These are phyloP conservation scores for Phyllotis vaccarum DNA, from an alignment of 2,797 vertebrate species.

Conservation along the genomic window DNA sequence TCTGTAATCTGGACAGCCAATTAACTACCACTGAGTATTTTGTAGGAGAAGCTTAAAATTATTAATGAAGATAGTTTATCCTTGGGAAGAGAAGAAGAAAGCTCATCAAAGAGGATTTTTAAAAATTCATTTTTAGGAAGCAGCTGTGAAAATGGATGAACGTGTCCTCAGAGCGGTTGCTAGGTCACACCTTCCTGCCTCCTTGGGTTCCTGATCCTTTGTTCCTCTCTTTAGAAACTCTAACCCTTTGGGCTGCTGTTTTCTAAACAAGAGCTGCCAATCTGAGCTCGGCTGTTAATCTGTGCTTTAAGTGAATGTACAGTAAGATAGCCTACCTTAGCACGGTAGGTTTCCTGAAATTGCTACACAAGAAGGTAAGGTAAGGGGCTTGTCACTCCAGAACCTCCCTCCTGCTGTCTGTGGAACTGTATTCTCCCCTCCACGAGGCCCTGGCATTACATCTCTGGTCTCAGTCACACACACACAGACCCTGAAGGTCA, in stretches of 20 bases:
- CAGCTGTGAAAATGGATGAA: neutral
- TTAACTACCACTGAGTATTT: neutral
- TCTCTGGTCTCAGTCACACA: neutral
- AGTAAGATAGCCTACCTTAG: conserved; percentile 6
- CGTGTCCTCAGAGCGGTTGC: neutral
- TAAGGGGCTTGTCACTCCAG: neutral
- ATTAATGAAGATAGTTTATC: neutral
- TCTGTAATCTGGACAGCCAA: neutral
- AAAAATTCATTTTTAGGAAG: neutral
- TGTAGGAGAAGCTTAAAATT: neutral
- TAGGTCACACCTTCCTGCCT: neutral
- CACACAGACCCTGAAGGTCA: neutral
- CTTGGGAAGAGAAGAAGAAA: neutral
- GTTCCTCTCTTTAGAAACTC: neutral
- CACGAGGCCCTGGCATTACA: neutral
- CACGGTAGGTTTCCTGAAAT: neutral
- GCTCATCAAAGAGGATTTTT: neutral
- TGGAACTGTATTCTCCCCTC: neutral
- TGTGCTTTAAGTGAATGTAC: neutral
- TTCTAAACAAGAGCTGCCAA: neutral
- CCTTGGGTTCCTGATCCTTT: neutral
- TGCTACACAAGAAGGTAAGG: neutral
- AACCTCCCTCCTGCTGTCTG: neutral
- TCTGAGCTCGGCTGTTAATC: neutral
- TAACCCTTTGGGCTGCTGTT: neutral